Evolutionary conservation across 2,888 invertebrate genomes (phyloP), one percentile per base, ranked within the genome.

Genomic region (Coremacera marginata): DNA sequence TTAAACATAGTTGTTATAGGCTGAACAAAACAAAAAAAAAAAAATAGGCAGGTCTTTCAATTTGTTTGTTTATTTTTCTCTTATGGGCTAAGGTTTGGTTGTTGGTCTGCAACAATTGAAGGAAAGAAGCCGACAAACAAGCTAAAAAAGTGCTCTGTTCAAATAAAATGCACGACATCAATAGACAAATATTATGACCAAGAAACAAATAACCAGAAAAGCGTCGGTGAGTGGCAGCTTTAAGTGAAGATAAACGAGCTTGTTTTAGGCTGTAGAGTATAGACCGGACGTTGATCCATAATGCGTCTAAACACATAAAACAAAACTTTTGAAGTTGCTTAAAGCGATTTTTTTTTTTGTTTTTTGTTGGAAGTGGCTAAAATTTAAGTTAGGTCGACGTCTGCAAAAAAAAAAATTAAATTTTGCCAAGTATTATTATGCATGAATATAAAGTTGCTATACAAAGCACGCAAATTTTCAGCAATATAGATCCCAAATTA

Each of bases 41-140:
- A 44, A 44, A 44, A 44, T 11, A 14, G 27, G 60, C 27, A 22
- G 60, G 25, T 60, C 25, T 60, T 60, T 60, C 27, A n/a, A 14
- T 22, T 57, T 60, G 25, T 60, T 60, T 19, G 16, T 60, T 60
- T 22, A 2, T 44, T 44, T 44, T 60, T 60, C 1, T 25, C 16
- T 60, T 3, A 25, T 60, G 11, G 14, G 9, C 25, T 11, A 27
- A 14, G 16, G 27, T 60, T 60, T 25, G 60, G 27, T 14, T 27
- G 60, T 16, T 25, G 19, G 55, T 19, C 19, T 55, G 25, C 16
- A 27, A 27, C 60, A 25, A 27, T 25, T 60, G 22, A 60, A n/a
- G 27, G 60, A 60, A 60, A 60, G 25, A 60, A 60, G 60, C 60
- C 60, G 60, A 60, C 60, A 60, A 60, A 60, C 60, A 27, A 60